Percentiles rank a stretch among this genome's conserved stretches.
phyloP scores from a whole-genome alignment of 2,113 vertebrate species.

The Macrotis lagotis region DNA sequence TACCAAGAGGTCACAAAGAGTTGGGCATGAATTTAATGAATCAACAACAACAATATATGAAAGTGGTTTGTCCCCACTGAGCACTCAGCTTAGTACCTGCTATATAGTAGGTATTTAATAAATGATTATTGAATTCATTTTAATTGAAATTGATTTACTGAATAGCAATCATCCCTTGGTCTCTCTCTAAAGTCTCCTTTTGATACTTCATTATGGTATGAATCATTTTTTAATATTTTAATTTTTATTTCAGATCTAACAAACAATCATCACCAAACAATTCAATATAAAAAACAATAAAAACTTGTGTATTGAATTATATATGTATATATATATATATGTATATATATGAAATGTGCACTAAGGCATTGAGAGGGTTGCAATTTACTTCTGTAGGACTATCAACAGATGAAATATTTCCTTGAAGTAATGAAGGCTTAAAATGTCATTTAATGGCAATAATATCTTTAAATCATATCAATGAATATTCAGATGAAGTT shows the following conservation, averaged over 20 bases:
- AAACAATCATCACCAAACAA: not conserved
- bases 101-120: not conserved
- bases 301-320: not conserved
- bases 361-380: not conserved
- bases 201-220: not conserved
- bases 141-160: not conserved
- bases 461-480: not conserved
- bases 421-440: not conserved
- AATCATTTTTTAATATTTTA: not conserved
- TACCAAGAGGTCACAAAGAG: not conserved
- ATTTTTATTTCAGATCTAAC: not conserved
- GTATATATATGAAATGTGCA: not conserved
- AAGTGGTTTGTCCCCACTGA: not conserved
- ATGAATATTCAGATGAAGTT: not conserved
- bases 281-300: not conserved
- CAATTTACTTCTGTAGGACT: not conserved
- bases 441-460: not conserved
- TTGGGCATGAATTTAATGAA: not conserved
- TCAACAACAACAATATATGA: not conserved
- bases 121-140: not conserved
- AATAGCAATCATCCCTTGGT: not conserved
- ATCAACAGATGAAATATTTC: not conserved
- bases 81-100: not conserved
- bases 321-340: too few species aligned
- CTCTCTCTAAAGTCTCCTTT: not conserved